These are phyloP conservation scores for Acipenser transmontanus DNA, from an alignment of 2,797 vertebrate species.

Conservation along the genomic window DNA sequence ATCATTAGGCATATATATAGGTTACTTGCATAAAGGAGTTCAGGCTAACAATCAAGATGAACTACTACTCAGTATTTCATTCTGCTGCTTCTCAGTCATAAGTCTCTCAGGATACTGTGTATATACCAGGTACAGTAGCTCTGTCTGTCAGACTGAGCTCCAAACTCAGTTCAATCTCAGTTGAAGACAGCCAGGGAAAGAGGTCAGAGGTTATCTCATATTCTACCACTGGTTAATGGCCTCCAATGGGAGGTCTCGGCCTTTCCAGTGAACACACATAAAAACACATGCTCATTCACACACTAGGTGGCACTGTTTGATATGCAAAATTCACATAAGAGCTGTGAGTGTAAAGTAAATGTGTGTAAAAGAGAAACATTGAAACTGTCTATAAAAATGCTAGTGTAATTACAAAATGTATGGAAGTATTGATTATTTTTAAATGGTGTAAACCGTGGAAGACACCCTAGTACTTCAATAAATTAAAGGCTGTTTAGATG, in stretches of 20 bases:
- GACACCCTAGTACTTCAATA: too few species aligned
- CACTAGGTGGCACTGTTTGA: background rate
- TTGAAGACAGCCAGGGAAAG: background rate
- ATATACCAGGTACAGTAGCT: background rate
- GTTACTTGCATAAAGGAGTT: conserved; percentile 54
- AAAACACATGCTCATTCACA: background rate
- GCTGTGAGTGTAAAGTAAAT: too few species aligned
- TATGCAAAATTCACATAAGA: background rate
- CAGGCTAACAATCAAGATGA: conserved; percentile 53
- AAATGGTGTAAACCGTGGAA: too few species aligned
- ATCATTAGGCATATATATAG: conserved; percentile 50
- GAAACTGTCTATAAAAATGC: too few species aligned
- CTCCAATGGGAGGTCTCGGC: too few species aligned
- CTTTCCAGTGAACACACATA: too few species aligned
- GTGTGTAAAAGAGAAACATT: too few species aligned
- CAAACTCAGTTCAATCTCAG: background rate
- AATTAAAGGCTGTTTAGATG: too few species aligned
- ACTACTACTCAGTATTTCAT: conserved; percentile 29
- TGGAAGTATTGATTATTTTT: too few species aligned
- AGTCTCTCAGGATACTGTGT: background rate
- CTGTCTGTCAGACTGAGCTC: background rate
- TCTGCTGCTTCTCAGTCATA: conserved; percentile 8
- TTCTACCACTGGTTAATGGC: too few species aligned
- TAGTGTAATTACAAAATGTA: too few species aligned
- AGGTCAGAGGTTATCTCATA: background rate